A percentile compares a stretch with the other conserved stretches of the same genome.
Conservation (phyloP, 2,797 vertebrate genomes). For the Pseudochirops corinnae region DNA sequence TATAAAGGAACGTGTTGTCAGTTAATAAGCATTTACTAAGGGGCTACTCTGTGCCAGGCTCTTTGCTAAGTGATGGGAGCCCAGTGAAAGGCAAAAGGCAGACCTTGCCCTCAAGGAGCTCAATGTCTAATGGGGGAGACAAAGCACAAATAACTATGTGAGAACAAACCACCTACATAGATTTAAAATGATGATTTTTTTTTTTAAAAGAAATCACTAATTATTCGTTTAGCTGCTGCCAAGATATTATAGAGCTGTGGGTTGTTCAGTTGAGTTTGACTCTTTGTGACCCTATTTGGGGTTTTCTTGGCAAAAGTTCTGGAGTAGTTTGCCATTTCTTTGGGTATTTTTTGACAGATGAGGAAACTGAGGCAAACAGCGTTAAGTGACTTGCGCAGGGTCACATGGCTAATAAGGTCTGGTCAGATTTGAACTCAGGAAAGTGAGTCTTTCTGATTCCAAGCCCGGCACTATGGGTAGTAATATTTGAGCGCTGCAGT, state of each 20-base stretch:
- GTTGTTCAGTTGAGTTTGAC: neutral
- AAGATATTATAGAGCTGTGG: neutral
- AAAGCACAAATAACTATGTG: neutral
- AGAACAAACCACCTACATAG: neutral
- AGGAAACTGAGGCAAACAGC: neutral
- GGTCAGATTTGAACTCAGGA: neutral
- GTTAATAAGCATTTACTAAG: neutral
- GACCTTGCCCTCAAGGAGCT: neutral
- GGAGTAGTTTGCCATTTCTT: neutral
- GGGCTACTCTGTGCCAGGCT: neutral
- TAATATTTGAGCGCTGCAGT: conserved; percentile 27
- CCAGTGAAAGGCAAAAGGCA: neutral
- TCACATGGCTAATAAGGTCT: neutral
- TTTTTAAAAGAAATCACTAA: neutral
- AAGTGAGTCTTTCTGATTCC: neutral
- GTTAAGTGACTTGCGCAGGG: neutral
- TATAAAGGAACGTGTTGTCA: neutral
- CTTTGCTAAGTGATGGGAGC: neutral
- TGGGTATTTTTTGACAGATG: neutral
- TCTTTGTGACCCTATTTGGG: too few species aligned
- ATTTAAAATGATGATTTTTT: neutral
- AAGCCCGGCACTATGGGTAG: neutral
- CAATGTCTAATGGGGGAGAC: neutral
- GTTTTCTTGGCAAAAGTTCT: neutral
- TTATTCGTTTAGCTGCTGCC: neutral